Percentiles rank a stretch among this genome's conserved stretches.
phyloP scores from a whole-genome alignment of 2,888 invertebrate genomes.

The Flexamia atlantica region DNA sequence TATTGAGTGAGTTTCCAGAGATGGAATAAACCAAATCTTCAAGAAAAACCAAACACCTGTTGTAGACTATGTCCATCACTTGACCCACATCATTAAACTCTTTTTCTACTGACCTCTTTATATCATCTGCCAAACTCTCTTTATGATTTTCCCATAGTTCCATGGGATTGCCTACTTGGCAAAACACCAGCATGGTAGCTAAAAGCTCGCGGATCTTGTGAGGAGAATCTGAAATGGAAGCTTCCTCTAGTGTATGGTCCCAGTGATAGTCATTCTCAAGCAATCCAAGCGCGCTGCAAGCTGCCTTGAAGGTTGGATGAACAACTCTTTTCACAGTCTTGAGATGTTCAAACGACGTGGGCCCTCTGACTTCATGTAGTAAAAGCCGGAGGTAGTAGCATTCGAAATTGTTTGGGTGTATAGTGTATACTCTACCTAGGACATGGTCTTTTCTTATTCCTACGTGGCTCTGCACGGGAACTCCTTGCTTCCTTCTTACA shows the following conservation, averaged over 20 bases:
- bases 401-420: slow-evolving; percentile 67
- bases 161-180: too few relatives aligned
- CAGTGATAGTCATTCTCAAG: too few relatives aligned
- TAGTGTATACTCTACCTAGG: slow-evolving; percentile 70
- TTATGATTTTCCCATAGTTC: slow-evolving; percentile 52
- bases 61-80: too few relatives aligned
- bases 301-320: slow-evolving; percentile 66
- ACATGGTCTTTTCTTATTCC: slow-evolving; percentile 68
- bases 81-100: too few relatives aligned
- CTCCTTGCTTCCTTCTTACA: slow-evolving; percentile 20
- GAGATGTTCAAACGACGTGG: slow-evolving; percentile 71
- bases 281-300: slow-evolving; percentile 71
- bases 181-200: too few relatives aligned
- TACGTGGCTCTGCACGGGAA: slow-evolving; percentile 13
- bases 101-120: too few relatives aligned
- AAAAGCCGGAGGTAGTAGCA: slow-evolving; percentile 70
- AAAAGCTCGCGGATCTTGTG: too few relatives aligned
- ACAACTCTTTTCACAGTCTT: slow-evolving; percentile 71
- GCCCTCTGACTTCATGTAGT: slow-evolving; percentile 69
- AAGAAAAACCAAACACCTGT: too few relatives aligned
- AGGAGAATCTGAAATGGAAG: too few relatives aligned
- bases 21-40: too few relatives aligned
- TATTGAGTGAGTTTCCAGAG: slow-evolving; percentile 41
- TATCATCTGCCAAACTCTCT: not conserved
- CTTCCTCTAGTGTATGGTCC: too few relatives aligned